phyloP scores from a whole-genome alignment of 2,888 invertebrate species.

The Bursaphelenchus okinawaensis region DNA sequence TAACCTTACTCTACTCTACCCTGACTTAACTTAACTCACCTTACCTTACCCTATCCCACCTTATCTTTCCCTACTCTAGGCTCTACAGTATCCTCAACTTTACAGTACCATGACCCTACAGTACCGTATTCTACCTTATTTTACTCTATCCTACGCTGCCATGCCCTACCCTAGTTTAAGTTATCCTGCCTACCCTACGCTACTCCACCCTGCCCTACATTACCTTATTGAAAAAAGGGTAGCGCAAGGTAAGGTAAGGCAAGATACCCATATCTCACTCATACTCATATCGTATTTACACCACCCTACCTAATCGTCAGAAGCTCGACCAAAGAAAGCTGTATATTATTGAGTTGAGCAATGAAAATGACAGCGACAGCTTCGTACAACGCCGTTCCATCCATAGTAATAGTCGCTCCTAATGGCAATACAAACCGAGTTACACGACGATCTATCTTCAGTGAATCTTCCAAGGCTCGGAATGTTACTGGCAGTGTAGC shows the following conservation, averaged over 20 bases:
- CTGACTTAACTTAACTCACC: neutral
- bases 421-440: conserved; percentile 92
- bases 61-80: too few relatives aligned
- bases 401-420: conserved; percentile 85
- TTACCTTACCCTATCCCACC: neutral
- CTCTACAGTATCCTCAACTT: too few relatives aligned
- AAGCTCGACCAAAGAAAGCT: conserved; percentile 78
- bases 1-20: too few relatives aligned
- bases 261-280: too few relatives aligned
- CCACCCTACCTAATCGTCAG: conserved; percentile 76
- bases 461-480: conserved; percentile 78
- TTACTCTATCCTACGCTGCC: too few relatives aligned
- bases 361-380: conserved; percentile 96
- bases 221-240: too few relatives aligned
- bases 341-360: conserved; percentile 78
- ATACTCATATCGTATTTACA: neutral
- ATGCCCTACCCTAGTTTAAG: too few relatives aligned
- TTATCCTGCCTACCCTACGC: too few relatives aligned
- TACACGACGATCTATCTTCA: conserved; percentile 73
- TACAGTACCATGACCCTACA: too few relatives aligned
- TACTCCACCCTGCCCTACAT: too few relatives aligned
- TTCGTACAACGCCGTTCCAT: conserved; percentile 71
- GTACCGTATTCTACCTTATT: too few relatives aligned
- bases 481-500: conserved; percentile 94
- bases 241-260: too few relatives aligned